Conservation (phyloP, 2,888 invertebrate genomes). For the Mythimna loreyi region DNA sequence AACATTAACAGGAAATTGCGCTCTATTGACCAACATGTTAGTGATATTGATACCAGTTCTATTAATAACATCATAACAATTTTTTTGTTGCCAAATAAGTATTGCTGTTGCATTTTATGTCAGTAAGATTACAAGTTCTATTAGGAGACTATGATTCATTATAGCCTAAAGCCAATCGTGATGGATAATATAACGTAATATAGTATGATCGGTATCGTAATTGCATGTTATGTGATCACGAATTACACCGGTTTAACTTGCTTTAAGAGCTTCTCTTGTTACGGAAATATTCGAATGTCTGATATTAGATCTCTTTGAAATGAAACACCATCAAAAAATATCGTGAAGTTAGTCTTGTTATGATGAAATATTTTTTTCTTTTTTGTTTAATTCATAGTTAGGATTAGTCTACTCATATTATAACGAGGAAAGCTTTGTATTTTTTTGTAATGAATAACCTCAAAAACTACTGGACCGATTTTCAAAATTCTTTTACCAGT, state of each 20-base stretch:
- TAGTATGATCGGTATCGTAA: constrained; percentile 52
- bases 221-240: constrained; percentile 49
- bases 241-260: constrained; percentile 30
- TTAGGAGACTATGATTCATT: constrained; percentile 57
- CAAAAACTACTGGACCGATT: no score
- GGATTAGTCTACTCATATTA: no score
- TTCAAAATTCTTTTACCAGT: no score
- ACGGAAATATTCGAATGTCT: constrained; percentile 29
- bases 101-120: constrained; percentile 18
- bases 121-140: constrained; percentile 21
- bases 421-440: no score
- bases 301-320: constrained; percentile 3
- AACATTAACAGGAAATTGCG: constrained; percentile 41
- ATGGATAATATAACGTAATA: constrained; percentile 56
- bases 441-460: no score
- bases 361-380: no score
- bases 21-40: constrained; percentile 47
- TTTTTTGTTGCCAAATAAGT: constrained; percentile 28
- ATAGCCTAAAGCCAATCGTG: constrained; percentile 61
- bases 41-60: constrained; percentile 40
- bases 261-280: constrained; percentile 24
- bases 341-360: background rate
- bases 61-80: constrained; percentile 15
- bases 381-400: background rate
- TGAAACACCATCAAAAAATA: background rate